Percentiles rank a stretch among this genome's conserved stretches.
phyloP scores from a whole-genome alignment of 2,113 vertebrate genomes.

The Electrona antarctica region DNA sequence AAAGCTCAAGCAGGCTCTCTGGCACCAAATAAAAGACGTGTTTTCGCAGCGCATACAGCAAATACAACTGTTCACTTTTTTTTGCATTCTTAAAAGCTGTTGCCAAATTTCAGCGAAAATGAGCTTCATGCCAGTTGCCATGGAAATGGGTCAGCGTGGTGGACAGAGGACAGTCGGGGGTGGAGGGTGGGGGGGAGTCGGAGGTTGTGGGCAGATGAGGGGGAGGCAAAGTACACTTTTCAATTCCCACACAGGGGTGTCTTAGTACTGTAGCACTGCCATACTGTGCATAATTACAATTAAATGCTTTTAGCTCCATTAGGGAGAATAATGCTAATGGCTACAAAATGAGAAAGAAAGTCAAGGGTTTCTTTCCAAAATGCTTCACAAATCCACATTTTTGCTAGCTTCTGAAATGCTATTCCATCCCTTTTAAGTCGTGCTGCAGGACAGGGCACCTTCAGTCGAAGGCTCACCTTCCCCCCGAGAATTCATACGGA shows the following conservation, averaged over 20 bases:
- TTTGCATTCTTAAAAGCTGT: conserved; percentile 6
- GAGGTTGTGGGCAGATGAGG: not conserved
- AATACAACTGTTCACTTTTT: conserved; percentile 54
- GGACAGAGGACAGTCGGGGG: conserved; percentile 22
- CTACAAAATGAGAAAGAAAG: not conserved
- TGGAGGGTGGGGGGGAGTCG: not conserved
- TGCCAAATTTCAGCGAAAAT: conserved; percentile 46
- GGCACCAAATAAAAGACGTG: conserved; percentile 61
- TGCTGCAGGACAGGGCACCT: too few relatives aligned
- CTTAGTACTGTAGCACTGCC: conserved; percentile 9
- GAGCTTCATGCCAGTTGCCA: conserved; percentile 51
- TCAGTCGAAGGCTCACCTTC: too few relatives aligned
- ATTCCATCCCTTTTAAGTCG: too few relatives aligned
- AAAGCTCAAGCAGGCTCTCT: conserved; percentile 51
- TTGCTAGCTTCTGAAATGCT: too few relatives aligned
- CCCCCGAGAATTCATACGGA: too few relatives aligned
- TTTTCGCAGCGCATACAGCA: conserved; percentile 48
- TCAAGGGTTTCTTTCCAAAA: too few relatives aligned
- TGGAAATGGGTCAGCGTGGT: conserved; percentile 36
- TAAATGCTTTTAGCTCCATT: not conserved
- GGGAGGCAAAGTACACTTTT: conserved; percentile 32
- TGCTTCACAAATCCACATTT: too few relatives aligned
- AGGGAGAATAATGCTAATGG: conserved; percentile 4
- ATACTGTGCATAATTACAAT: conserved; percentile 19
- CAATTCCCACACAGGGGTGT: conserved; percentile 1